phyloP scores from a whole-genome alignment of 2,797 vertebrate species.

The Rhinatrema bivittatum region DNA sequence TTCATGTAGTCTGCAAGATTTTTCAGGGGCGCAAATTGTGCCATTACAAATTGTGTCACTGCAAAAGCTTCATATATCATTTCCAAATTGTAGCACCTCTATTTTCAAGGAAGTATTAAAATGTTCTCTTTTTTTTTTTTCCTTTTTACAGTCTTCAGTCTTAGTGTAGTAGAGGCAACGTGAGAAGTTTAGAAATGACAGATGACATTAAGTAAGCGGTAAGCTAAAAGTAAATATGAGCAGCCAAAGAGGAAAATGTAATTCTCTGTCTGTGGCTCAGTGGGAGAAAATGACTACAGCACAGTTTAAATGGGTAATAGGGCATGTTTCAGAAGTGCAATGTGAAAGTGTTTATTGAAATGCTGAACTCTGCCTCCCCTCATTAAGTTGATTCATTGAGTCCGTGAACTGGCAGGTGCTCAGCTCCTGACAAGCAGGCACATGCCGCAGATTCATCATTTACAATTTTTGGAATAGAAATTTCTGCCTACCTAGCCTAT shows the following conservation, averaged over 20 bases:
- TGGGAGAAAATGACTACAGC: slow-evolving; percentile 6
- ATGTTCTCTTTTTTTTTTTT: background rate
- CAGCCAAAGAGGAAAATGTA: background rate
- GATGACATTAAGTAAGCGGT: slow-evolving; percentile 6
- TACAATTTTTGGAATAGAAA: slow-evolving; percentile 43
- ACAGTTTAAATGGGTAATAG: slow-evolving; percentile 14
- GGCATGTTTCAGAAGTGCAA: slow-evolving; percentile 12
- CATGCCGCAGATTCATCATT: slow-evolving; percentile 48
- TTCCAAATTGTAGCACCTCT: too few relatives aligned
- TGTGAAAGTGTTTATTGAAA: slow-evolving; percentile 54
- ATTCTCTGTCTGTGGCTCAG: background rate
- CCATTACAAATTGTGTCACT: too few relatives aligned
- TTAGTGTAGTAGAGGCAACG: slow-evolving; percentile 20
- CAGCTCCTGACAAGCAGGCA: slow-evolving; percentile 39
- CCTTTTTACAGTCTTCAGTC: slow-evolving; percentile 14
- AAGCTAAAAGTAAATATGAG: slow-evolving; percentile 14
- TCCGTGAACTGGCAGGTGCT: slow-evolving; percentile 63
- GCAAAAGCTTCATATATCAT: too few relatives aligned
- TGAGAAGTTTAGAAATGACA: background rate
- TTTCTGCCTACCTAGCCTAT: too few relatives aligned
- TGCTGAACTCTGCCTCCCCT: slow-evolving; percentile 59
- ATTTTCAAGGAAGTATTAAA: slow-evolving; percentile 9
- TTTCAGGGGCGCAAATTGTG: too few relatives aligned
- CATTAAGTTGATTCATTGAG: slow-evolving; percentile 77
- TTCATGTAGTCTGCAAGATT: too few relatives aligned